phyloP scores from a whole-genome alignment of 1,140 invertebrate genomes.

The Gonioctena quinquepunctata region DNA sequence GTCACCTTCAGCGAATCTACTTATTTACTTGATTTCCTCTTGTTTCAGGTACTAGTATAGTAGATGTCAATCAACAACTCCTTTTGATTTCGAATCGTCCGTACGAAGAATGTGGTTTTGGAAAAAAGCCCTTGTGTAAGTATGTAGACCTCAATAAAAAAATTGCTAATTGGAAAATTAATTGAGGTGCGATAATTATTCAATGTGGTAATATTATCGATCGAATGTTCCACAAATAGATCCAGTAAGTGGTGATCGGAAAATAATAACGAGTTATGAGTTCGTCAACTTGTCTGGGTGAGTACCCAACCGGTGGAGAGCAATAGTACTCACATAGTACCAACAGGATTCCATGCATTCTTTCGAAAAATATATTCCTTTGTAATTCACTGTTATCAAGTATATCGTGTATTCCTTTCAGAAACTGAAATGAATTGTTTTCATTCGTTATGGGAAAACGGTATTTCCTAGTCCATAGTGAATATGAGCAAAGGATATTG shows the following conservation, averaged over 20 bases:
- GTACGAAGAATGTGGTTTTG: neutral
- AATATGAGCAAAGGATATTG: too few relatives aligned
- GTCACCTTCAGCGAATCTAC: neutral
- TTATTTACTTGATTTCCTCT: neutral
- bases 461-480: too few relatives aligned
- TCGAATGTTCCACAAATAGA: neutral
- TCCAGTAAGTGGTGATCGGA: neutral
- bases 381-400: too few relatives aligned
- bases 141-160: neutral
- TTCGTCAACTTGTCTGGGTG: neutral
- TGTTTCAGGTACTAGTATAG: neutral
- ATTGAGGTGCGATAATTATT: neutral
- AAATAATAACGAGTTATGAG: neutral
- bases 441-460: too few relatives aligned
- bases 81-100: neutral
- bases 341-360: neutral
- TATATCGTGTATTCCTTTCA: too few relatives aligned
- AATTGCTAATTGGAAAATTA: neutral
- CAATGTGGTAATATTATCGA: neutral
- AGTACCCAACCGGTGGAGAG: neutral
- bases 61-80: neutral
- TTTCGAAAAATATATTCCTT: too few relatives aligned
- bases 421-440: too few relatives aligned
- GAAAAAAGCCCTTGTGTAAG: neutral
- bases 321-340: neutral